Base-by-base conservation (phyloP, 2,888 invertebrate genomes). In the Euspilapteryx auroguttella region DNA sequence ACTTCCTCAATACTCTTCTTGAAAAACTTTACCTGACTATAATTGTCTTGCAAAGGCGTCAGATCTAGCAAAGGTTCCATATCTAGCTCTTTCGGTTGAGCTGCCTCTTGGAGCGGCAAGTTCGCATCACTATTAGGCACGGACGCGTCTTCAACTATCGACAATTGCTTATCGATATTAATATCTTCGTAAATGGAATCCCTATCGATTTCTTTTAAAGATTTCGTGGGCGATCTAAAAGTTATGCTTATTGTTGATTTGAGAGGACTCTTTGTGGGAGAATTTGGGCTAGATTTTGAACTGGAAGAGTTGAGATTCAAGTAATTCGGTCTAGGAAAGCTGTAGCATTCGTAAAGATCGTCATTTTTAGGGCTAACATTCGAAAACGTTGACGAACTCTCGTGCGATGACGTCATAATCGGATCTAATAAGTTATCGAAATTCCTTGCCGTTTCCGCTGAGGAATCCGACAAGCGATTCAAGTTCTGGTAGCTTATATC, bases 1-100 rank as follows among this genome's bases (percentile, higher is more conserved):
- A 88, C 86, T 56, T 88, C 87, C 24, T 86, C 83, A 22, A 88
- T 83, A 12, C 86, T 86, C 39, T 84, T 78, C 22, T 83, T 77
- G 40, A 87, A 86, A 47, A 86, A 83, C 41, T 87, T 87, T 0
- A 89, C 87, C 73, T 88, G 81, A 39, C 86, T 86, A 44, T 89
- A 89, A 1, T 88, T 82, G 29, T 79, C n/a, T n/a, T n/a, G n/a
- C n/a, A n/a, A n/a, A n/a, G n/a, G n/a, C n/a, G n/a, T n/a, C n/a
- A n/a, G n/a, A n/a, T n/a, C n/a, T n/a, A n/a, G n/a, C n/a, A n/a
- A n/a, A n/a, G n/a, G n/a, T n/a, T n/a, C n/a, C n/a, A n/a, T 44
- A 21, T 44, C 44, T 14, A 54, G 51, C 31, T 53, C 49, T 12
- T 61, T 57, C 11, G 79, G 79, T 46, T 79, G 80, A 41, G 71